Base-by-base conservation (phyloP, 2,888 invertebrate species). In the Frankliniella fusca region DNA sequence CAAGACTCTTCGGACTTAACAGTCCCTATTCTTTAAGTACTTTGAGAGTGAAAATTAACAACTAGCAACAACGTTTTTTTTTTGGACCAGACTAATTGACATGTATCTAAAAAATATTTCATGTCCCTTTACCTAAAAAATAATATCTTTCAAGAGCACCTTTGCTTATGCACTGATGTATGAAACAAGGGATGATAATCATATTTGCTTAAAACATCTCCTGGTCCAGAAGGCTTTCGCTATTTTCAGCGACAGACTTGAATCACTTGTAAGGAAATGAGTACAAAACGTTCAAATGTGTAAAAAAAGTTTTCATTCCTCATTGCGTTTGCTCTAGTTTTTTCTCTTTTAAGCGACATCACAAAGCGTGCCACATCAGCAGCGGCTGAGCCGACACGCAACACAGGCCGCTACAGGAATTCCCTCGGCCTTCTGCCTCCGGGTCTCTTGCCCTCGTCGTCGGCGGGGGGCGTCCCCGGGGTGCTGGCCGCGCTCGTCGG, bases 371-470 rank as follows among this genome's bases (percentile, higher is more conserved):
- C n/a, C 61, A 65, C 50, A 65, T 12, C 27, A 20, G 61, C n/a
- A 54, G 0, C n/a, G n/a, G n/a, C n/a, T n/a, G n/a, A n/a, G n/a
- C 50, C 11, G n/a, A 54, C 27, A 27, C 27, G 27, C 27, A 81
- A n/a, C 27, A 27, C 27, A 50, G 54, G 23, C 80, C 85, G 87
- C 86, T 88, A 88, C 85, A 88, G 87, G 87, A 89, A 89, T 85
- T 89, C 89, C 85, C 88, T 88, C 83, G 88, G 87, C 87, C 88
- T 88, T 85, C 88, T 86, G 84, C 84, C 82, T 83, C 83, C 85
- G 82, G 85, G 84, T 84, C 85, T 84, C 84, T 85, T 85, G 61
- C 84, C 83, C 76, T 84, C 83, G n/a, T 86, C 85, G 65, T 85
- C 85, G 12, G 84, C 85, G 28, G 87, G 87, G 88, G 88, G 85